Evolutionary conservation across 2,888 invertebrate species (phyloP), one percentile per base, ranked within the genome.

Genomic region (Slavum lentiscoides): DNA sequence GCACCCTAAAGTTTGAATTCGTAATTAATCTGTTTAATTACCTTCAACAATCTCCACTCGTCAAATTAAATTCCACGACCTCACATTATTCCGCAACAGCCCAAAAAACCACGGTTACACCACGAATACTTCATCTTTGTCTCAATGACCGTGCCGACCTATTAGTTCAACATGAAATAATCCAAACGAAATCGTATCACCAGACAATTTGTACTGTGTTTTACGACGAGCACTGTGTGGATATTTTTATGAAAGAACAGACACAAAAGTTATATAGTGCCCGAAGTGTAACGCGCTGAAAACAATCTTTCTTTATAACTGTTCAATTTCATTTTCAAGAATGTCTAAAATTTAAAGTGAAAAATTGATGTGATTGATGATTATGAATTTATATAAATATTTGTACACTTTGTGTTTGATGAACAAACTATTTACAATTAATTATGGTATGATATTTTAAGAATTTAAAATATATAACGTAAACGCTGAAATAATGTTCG

Each of bases 21-120:
- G 37, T 64, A 74, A 74, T 53, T 49, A 53, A 74, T 15, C 30
- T 49, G n/a, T 49, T 23, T 13, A 49, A 73, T 61, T 39, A 62
- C 30, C 6, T 49, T 19, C 11, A n/a, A 23, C 19, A 23, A n/a
- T 11, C 15, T 64, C 8, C n/a, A 9, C 53, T 64, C n/a, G 0
- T 53, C 53, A 62, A 74, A 30, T 37, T 53, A 53, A 74, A 13
- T 53, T 15, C 2, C n/a, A 53, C n/a, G 62, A 15, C 13, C 62
- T 53, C 7, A n/a, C 49, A 21, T 15, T 64, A 49, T 53, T 53
- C 4, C n/a, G n/a, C 13, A 13, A 53, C 11, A 23, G 43, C 11
- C 21, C 62, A 30, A 53, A 61, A 30, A 49, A 73, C 73, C 30
- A 8, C 23, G n/a, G 17, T 49, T 62, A 43, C 9, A 21, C 21